phyloP scores from a whole-genome alignment of 2,113 vertebrate genomes.

The Uropsilus gracilis region DNA sequence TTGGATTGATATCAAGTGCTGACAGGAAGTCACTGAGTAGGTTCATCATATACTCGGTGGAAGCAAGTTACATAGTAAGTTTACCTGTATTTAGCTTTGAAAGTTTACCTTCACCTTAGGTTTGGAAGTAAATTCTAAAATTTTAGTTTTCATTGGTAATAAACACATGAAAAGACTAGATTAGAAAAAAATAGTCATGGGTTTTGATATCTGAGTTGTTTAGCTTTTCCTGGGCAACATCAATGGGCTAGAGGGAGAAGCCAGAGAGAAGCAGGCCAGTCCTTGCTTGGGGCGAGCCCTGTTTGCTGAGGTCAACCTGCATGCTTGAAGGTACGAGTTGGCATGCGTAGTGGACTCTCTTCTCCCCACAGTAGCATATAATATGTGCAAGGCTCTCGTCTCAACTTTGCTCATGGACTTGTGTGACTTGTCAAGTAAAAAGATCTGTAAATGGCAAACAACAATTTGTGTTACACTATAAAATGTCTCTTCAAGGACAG shows the following conservation, averaged over 20 bases:
- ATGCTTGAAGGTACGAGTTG: neutral
- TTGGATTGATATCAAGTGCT: conserved; percentile 69
- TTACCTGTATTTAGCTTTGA: conserved; percentile 10
- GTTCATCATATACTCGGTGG: conserved; percentile 40
- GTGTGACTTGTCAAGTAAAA: neutral
- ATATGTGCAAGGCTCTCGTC: neutral
- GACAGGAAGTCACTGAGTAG: conserved; percentile 59
- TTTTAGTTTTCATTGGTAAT: conserved; percentile 66
- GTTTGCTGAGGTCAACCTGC: neutral
- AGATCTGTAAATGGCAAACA: neutral
- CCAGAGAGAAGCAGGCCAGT: neutral
- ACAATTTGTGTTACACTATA: neutral
- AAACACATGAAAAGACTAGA: conserved; percentile 46
- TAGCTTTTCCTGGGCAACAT: neutral
- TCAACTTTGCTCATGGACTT: neutral
- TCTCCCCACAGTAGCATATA: neutral
- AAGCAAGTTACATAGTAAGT: conserved; percentile 20
- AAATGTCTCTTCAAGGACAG: neutral
- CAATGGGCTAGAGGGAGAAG: neutral
- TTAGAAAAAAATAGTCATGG: neutral
- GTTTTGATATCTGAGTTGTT: neutral
- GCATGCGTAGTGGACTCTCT: neutral
- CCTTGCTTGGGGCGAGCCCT: neutral
- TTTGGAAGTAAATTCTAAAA: conserved; percentile 51
- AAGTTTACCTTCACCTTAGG: conserved; percentile 27